Evolutionary conservation across 64 coral and sea anemone genomes (phyloP).

Genomic region (Pachyseris speciosa): DNA sequence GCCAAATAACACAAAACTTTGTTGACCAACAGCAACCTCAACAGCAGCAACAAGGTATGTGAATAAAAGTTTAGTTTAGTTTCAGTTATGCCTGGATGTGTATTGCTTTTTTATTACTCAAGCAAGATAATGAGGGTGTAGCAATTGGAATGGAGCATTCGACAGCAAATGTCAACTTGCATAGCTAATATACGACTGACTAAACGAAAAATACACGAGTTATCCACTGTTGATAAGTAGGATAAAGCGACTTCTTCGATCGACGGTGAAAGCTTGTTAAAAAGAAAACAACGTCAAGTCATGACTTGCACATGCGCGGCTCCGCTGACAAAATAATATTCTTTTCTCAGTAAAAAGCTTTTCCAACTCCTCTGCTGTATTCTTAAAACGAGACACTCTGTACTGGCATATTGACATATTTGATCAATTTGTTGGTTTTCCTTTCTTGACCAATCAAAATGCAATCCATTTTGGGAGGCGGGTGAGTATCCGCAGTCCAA

Average conservation of each 20-base stretch:
- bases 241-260: conserved; percentile 54
- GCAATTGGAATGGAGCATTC: not conserved
- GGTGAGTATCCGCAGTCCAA: no score
- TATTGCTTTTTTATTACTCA: not conserved
- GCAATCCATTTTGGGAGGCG: no score
- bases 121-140: not conserved
- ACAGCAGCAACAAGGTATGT: conserved; percentile 5
- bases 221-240: conserved; percentile 51
- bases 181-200: conserved; percentile 9
- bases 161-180: not conserved
- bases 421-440: no score
- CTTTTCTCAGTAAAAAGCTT: not conserved
- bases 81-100: not conserved
- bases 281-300: conserved; percentile 38
- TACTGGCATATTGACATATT: no score
- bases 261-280: conserved; percentile 7
- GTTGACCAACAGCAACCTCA: not conserved
- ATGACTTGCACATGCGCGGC: conserved; percentile 17
- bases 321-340: not conserved
- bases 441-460: no score
- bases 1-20: conserved; percentile 11
- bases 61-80: not conserved
- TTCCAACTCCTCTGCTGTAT: not conserved
- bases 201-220: not conserved
- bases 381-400: not conserved